Base-by-base conservation (phyloP, 2,888 invertebrate species). In the Blera fallax region DNA sequence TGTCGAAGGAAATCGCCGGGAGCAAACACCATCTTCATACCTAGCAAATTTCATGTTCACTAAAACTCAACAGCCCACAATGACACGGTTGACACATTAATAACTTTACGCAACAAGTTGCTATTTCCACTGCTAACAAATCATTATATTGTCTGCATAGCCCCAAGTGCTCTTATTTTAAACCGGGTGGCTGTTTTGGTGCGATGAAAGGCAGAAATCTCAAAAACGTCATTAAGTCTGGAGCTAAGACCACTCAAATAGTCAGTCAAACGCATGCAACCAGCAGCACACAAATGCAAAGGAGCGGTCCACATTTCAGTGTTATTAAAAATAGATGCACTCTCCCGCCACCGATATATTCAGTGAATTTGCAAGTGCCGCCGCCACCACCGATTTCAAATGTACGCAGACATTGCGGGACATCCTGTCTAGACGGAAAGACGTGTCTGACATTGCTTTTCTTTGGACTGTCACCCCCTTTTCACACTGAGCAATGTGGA, bases 361-460 rank as follows among this genome's bases (percentile, higher is more conserved):
- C 54, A 73, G 54, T 74, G 56, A 74, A 74, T 69, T 79, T 45
- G 62, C 74, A 74, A 84, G 56, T 77, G 70, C 64, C 62, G 8
- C 34, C 32, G 40, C 29, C 29, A 16, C 32, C 70, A 56, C 27
- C 54, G 48, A 32, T 50, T 69, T 52, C 16, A 56, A 79, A 40
- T 84, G 54, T 48, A 65, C 69, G 43, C 69, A 74, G 69, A 80
- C 80, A 76, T 80, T 76, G 69, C 80, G 84, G 80, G 80, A 80
- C 76, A 85, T 85, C 84, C 84, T 85, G 84, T 85, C 84, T 85
- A 85, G 84, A 85, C 84, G 79, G 34, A 70, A 73, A 74, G 56
- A 74, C 64, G 54, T 50, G 64, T 65, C 74, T 70, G 74, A 76
- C 74, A 80, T 85, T 80, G 80, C 84, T 64, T 76, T 64, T 58